Conservation (phyloP, 35 echinoderm and acorn worm species). For the Heliocidaris tuberculata region DNA sequence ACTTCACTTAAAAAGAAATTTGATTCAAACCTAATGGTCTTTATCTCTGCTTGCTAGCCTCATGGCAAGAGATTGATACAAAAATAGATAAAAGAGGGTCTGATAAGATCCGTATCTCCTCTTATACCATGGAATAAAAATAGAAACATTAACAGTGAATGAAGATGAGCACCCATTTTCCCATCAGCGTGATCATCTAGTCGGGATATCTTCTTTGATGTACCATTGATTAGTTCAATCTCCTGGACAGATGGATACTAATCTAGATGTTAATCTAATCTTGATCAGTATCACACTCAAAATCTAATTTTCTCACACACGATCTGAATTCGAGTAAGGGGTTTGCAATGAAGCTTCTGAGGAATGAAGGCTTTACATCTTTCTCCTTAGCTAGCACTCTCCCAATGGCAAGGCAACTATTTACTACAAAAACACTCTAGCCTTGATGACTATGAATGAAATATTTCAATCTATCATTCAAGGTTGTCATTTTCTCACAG, state of each 20-base stretch:
- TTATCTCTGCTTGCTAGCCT: not conserved
- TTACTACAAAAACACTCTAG: slow-evolving; percentile 28
- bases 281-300: not conserved
- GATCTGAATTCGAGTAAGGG: not conserved
- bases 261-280: slow-evolving; percentile 18
- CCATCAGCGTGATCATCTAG: not conserved
- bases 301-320: not conserved
- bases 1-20: not conserved
- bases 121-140: not conserved
- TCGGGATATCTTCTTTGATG: slow-evolving; percentile 2
- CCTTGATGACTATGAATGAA: slow-evolving; percentile 36
- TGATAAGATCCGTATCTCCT: not conserved
- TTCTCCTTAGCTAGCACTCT: not conserved
- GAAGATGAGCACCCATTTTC: not conserved
- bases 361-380: not conserved
- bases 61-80: slow-evolving; percentile 1
- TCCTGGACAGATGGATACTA: not conserved
- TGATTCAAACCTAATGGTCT: not conserved
- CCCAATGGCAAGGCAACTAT: slow-evolving; percentile 2
- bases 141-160: not conserved
- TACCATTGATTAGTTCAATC: not conserved
- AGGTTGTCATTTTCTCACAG: slow-evolving; percentile 31
- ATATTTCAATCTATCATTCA: slow-evolving; percentile 36
- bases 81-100: not conserved
- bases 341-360: not conserved